Conservation (phyloP, 37 sponge, comb jelly and placozoan species). For the Ephydatia muelleri region DNA sequence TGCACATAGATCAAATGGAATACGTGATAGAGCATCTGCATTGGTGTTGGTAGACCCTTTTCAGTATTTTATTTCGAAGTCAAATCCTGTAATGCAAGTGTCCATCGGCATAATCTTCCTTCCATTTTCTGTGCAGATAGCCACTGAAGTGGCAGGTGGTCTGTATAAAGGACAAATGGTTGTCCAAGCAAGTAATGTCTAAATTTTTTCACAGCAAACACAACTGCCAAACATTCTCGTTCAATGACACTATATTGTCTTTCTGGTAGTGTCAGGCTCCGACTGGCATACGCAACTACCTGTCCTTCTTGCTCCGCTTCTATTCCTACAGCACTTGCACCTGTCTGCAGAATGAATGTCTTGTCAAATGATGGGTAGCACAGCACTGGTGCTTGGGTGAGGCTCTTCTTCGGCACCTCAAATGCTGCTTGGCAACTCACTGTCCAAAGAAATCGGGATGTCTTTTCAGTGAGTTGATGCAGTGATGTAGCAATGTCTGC, state of each 20-base stretch:
- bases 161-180: constrained; percentile 31
- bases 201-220: constrained; percentile 52
- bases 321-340: constrained; percentile 64
- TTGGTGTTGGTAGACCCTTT: constrained; percentile 51
- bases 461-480: constrained; percentile 42
- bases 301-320: constrained; percentile 60
- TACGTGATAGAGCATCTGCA: constrained; percentile 62
- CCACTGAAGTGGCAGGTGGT: constrained; percentile 62
- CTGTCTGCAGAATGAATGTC: constrained; percentile 56
- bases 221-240: constrained; percentile 43
- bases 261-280: constrained; percentile 44
- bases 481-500: constrained; percentile 65
- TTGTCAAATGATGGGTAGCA: constrained; percentile 40
- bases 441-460: constrained; percentile 31
- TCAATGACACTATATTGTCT: constrained; percentile 42
- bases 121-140: constrained; percentile 62
- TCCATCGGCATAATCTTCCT: constrained; percentile 53
- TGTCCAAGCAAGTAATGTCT: constrained; percentile 54
- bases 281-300: constrained; percentile 50
- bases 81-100: constrained; percentile 50
- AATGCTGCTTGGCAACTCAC: constrained; percentile 31
- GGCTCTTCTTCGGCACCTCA: constrained; percentile 29
- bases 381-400: constrained; percentile 46
- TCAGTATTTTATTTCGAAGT: constrained; percentile 35
- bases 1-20: constrained; percentile 7